These are phyloP conservation scores for Boleophthalmus pectinirostris DNA, from an alignment of 2,113 vertebrate genomes.

Conservation along the genomic window DNA sequence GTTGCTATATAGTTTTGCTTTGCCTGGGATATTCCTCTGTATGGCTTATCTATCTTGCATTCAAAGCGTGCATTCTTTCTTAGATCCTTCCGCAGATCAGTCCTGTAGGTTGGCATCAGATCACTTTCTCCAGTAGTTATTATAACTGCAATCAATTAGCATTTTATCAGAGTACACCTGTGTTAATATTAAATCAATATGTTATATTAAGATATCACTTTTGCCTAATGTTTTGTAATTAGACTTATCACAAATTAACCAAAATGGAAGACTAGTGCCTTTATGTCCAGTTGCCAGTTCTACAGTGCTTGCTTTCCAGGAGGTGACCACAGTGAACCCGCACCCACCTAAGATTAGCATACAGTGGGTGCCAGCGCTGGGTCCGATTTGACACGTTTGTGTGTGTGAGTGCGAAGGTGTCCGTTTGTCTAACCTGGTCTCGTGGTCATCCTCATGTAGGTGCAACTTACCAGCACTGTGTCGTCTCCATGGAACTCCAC, in stretches of 20 bases:
- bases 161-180: too few relatives aligned
- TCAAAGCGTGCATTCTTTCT: too few relatives aligned
- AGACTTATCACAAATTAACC: neutral
- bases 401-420: conserved; percentile 5
- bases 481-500: conserved; percentile 12
- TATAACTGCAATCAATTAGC: too few relatives aligned
- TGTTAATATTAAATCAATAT: neutral
- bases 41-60: too few relatives aligned
- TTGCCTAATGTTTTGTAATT: neutral
- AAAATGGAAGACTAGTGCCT: neutral
- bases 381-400: conserved; percentile 11
- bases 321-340: conserved; percentile 27
- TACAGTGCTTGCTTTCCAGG: conserved; percentile 27
- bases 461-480: conserved; percentile 19
- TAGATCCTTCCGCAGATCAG: too few relatives aligned
- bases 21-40: too few relatives aligned
- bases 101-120: too few relatives aligned
- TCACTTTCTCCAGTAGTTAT: too few relatives aligned
- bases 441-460: conserved; percentile 20
- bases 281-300: conserved; percentile 12
- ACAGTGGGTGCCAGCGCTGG: conserved; percentile 18
- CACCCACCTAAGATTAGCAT: conserved; percentile 27
- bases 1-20: too few relatives aligned
- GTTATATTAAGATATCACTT: neutral
- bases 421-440: conserved; percentile 15